Conservation (phyloP, 2,113 vertebrate genomes). For the Phalacrocorax pelagicus region DNA sequence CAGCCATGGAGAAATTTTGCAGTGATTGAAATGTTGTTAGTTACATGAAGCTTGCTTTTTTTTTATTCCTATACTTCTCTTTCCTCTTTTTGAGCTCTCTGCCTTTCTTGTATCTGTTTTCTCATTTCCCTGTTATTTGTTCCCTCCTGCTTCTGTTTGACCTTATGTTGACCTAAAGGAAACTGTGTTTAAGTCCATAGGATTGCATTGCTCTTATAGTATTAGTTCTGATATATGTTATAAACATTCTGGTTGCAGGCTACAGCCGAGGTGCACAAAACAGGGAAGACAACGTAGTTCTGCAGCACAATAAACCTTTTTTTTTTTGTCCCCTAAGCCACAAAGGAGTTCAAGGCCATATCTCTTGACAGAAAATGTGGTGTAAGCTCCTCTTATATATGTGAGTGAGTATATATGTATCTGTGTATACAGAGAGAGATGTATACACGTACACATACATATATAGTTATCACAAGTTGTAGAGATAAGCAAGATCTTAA, state of each 20-base stretch:
- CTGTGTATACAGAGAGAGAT: not conserved
- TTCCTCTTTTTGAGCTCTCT: not conserved
- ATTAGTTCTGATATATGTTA: not conserved
- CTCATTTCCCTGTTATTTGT: constrained; percentile 23
- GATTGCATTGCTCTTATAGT: not conserved
- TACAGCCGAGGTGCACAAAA: not conserved
- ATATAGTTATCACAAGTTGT: not conserved
- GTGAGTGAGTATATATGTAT: not conserved
- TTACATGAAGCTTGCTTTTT: not conserved
- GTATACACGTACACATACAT: rapidly evolving
- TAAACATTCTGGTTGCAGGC: constrained; percentile 18
- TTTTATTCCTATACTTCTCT: not conserved
- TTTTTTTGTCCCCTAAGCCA: not conserved
- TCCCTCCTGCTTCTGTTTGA: not conserved
- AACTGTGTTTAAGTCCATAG: not conserved
- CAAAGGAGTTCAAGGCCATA: not conserved
- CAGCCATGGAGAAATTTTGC: not conserved
- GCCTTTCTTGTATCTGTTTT: not conserved
- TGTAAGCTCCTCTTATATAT: not conserved
- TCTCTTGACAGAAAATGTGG: not conserved
- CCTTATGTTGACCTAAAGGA: not conserved
- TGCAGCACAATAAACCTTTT: not conserved
- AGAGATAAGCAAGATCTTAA: not conserved
- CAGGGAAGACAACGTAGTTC: not conserved
- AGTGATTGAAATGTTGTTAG: not conserved